phyloP scores from a whole-genome alignment of 2,113 vertebrate genomes.

The Cisticola juncidis region DNA sequence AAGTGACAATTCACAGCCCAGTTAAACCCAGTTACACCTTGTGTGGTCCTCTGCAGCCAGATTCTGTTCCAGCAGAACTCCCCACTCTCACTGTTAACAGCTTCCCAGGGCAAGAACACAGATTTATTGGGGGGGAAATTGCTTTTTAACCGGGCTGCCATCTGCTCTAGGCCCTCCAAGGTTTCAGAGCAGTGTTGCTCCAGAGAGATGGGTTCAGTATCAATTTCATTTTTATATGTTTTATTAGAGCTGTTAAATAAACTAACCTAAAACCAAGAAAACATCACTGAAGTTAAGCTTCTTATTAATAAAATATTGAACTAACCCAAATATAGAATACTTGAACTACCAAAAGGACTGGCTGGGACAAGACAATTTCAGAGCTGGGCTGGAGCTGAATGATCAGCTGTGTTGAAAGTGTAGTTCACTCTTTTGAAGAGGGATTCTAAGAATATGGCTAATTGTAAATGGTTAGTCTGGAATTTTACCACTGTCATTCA shows the following conservation, averaged over 20 bases:
- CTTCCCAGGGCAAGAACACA: background rate
- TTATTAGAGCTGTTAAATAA: conserved; percentile 36
- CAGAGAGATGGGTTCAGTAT: conserved; percentile 1
- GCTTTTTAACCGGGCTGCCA: conserved; percentile 5
- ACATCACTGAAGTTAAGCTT: background rate
- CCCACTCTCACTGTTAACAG: background rate
- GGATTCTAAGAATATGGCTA: background rate
- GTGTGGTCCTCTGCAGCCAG: conserved; percentile 38
- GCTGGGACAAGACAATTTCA: background rate
- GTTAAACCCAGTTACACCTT: background rate
- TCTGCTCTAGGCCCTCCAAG: background rate
- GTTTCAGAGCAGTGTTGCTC: background rate
- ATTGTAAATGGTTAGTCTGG: background rate
- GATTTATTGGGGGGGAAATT: conserved; percentile 3
- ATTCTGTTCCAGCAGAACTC: background rate
- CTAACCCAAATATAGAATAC: background rate
- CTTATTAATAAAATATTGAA: conserved; percentile 9
- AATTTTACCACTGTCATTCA: background rate
- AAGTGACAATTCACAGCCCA: background rate
- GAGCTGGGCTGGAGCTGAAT: background rate
- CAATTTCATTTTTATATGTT: conserved; percentile 24
- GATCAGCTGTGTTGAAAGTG: background rate
- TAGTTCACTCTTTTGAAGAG: background rate
- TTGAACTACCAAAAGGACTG: background rate
- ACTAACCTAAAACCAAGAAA: conserved; percentile 13